Percentiles rank a stretch among this genome's conserved stretches.
Conservation (phyloP, 2,113 vertebrate species). For the Apteryx owenii region DNA sequence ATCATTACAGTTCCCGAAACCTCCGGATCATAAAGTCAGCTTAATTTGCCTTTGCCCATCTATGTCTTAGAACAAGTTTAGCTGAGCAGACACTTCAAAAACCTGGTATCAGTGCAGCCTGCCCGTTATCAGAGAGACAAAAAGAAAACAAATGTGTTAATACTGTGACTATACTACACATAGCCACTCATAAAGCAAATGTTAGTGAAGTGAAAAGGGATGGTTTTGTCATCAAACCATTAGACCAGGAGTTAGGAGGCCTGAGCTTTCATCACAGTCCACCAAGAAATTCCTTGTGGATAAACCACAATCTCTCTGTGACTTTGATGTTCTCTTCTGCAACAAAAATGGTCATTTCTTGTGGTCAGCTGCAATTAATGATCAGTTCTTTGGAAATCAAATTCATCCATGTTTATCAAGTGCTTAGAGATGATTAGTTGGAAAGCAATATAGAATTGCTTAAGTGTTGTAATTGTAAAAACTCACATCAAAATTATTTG, state of each 20-base stretch:
- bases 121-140: neutral
- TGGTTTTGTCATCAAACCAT: neutral
- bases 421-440: neutral
- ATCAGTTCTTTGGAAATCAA: neutral
- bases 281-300: constrained; percentile 15
- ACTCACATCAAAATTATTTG: neutral
- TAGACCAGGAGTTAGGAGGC: neutral
- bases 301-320: neutral
- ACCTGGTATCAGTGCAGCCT: neutral
- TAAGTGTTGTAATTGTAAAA: neutral
- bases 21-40: neutral
- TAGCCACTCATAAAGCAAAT: neutral
- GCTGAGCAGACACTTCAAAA: neutral
- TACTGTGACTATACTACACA: neutral
- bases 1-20: neutral
- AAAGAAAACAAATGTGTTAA: neutral
- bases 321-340: neutral
- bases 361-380: constrained; percentile 12
- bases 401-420: constrained; percentile 9
- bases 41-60: neutral
- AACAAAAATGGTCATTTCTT: neutral
- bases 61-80: neutral
- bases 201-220: neutral
- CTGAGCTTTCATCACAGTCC: constrained; percentile 13
- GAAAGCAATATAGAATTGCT: neutral